Conservation (phyloP, 2,113 vertebrate genomes). For the Shinisaurus crocodilurus region DNA sequence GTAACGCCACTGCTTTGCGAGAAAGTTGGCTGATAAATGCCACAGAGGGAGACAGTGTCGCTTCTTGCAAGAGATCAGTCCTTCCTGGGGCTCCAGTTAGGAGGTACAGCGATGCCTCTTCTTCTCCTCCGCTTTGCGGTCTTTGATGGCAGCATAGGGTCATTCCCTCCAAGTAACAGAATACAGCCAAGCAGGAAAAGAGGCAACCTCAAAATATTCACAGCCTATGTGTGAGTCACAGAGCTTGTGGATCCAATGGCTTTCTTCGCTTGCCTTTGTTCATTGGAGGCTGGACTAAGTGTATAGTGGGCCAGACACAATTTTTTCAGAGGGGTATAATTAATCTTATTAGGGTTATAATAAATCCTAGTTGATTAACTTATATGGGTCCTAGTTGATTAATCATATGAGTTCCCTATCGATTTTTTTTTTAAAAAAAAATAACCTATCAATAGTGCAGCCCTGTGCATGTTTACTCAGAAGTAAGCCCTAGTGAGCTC, state of each 20-base stretch:
- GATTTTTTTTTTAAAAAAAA: background rate
- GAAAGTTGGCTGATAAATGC: slow-evolving; percentile 37
- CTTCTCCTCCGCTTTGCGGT: background rate
- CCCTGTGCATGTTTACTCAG: background rate
- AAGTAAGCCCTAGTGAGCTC: background rate
- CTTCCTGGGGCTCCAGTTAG: fast-evolving
- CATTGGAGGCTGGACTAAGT: no score
- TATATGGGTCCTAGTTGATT: background rate
- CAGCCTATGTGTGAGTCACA: background rate
- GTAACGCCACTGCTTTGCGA: slow-evolving; percentile 41
- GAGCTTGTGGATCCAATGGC: background rate
- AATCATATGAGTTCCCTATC: background rate
- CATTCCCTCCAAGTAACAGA: background rate
- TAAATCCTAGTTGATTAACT: background rate
- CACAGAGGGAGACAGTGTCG: background rate
- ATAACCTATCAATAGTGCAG: background rate
- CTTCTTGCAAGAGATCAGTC: background rate
- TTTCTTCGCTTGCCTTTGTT: background rate
- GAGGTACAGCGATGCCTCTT: background rate
- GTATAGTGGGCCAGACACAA: background rate
- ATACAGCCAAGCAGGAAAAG: background rate
- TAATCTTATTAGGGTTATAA: background rate
- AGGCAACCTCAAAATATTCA: background rate
- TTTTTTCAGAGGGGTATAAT: background rate
- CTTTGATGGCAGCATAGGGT: background rate